Base-by-base conservation (phyloP, 1,140 invertebrate species). In the Drosophila subobscura region DNA sequence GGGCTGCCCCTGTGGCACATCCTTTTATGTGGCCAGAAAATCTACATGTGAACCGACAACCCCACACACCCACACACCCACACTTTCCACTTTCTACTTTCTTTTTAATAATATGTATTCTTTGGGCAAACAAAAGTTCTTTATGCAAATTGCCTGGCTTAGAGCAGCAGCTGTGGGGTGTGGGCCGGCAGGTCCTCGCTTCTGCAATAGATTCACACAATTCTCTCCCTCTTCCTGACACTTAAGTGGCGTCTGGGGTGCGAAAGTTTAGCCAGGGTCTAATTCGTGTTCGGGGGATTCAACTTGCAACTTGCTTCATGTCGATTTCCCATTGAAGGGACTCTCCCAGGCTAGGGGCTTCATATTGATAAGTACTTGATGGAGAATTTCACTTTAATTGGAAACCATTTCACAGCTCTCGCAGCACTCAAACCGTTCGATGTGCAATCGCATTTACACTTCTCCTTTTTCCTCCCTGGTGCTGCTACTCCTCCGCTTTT, bases 141-240 rank as follows among this genome's bases (percentile, higher is more conserved):
- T 72, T 80, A 80, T 80, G 78, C 45, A 78, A 84, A 83, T 81
- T 73, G 44, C 45, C 50, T 37, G 33, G 33, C 10, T 37, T 37
- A 37, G 33, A 12, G 3, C 63, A 25, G 10, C 44, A 33, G 33
- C 41, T 22, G 37, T 22, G 37, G 4, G 29, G 47, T 20, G 20
- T n/a, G 20, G 12, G 58, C 29, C 41, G 64, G 47, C 3, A 37
- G 33, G 0, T 10, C 10, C 33, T 20, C 16, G 16, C 16, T 20
- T 20, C 16, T 37, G 3, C 3, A 37, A 66, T 27, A 37, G 47
- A 67, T 68, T 68, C 49, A 29, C 65, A 68, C 65, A 46, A 22
- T 29, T 22, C 41, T 37, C 37, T 40, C 25, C 5, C 4, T 5
- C 20, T 23, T 27, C 29, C 47, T 29, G 47, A 46, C 44, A 37